Evolutionary conservation across 2,113 vertebrate genomes (phyloP).

Genomic region (Amphiprion percula): DNA sequence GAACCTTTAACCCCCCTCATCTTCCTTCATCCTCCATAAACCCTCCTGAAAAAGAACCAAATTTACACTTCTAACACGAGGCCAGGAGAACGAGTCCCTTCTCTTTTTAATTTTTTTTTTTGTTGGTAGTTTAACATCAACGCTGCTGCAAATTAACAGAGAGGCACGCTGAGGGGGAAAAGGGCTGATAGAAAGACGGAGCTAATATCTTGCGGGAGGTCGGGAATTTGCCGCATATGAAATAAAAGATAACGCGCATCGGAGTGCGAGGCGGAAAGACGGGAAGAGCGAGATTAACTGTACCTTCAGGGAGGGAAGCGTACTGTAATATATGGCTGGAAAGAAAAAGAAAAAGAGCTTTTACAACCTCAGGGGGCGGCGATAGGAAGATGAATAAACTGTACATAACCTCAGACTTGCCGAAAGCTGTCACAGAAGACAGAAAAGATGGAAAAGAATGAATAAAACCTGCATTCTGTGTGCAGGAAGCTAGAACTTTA

Average conservation of each 20-base stretch:
- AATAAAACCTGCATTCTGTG: conserved; percentile 1
- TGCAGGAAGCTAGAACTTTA: neutral
- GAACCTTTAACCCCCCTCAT: conserved; percentile 23
- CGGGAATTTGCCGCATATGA: neutral
- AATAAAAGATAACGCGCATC: conserved; percentile 25
- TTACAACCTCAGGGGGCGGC: conserved; percentile 27
- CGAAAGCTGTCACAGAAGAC: neutral
- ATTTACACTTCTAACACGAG: conserved; percentile 25
- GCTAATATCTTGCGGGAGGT: neutral
- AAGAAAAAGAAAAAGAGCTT: neutral
- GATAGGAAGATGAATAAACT: conserved; percentile 32
- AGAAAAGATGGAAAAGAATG: neutral
- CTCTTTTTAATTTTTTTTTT: neutral
- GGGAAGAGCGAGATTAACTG: conserved; percentile 20
- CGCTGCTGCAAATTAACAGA: neutral
- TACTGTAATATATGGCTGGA: neutral
- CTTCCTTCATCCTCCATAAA: conserved; percentile 9
- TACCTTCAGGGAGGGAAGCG: neutral
- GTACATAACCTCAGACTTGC: neutral
- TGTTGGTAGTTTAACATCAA: neutral
- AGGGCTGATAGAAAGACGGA: neutral
- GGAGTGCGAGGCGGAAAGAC: neutral
- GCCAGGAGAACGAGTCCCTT: neutral
- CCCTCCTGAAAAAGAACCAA: conserved; percentile 14
- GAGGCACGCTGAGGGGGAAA: neutral